Base-by-base conservation (phyloP, 1,140 invertebrate genomes). In the Tribolium castaneum region DNA sequence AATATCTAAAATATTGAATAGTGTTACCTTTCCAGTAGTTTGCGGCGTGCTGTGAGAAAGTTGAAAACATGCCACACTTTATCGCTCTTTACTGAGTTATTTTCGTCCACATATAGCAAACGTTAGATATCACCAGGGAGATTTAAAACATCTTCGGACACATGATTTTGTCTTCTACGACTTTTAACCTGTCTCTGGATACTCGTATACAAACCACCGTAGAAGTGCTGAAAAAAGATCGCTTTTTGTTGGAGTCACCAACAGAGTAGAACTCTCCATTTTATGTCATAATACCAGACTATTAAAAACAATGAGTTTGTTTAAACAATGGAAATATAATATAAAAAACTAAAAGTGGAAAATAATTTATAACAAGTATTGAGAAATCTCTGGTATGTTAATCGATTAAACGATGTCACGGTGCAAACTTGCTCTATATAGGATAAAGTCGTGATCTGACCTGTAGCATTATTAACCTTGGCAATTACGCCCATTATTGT, bases 21-120 rank as follows among this genome's bases (percentile, higher is more conserved):
- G 30, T 39, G 59, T 66, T 50, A 7, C 56, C 22, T 76, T 76
- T 66, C 74, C 74, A 76, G 74, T 76, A 76, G 74, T 76, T 76
- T 30, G 74, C 74, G 30, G 56, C 74, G 74, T 76, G 74, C 74
- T 76, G 74, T 76, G 74, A 76, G 74, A 76, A 76, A 76, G 56
- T 76, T 76, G 74, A 76, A 76, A 66, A 76, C 56, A 76, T 76
- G 56, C 74, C 14, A 39, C 56, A 59, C 54, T 76, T 76, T 70
- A 76, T 76, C 74, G 74, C 12, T 66, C 9, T 35, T 45, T 45
- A 39, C 52, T 76, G 74, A 76, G 56, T 76, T 76, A 76, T 76
- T 56, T 70, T 39, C 12, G 30, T 66, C 74, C 54, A 35, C 54
- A 59, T 76, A 62, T 51, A 66, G 74, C 34, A 45, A 66, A 30